A percentile compares a stretch with the other conserved stretches of the same genome.
These are phyloP conservation scores for Dreissena polymorpha DNA, from an alignment of 1,140 invertebrate species.

Conservation along the genomic window DNA sequence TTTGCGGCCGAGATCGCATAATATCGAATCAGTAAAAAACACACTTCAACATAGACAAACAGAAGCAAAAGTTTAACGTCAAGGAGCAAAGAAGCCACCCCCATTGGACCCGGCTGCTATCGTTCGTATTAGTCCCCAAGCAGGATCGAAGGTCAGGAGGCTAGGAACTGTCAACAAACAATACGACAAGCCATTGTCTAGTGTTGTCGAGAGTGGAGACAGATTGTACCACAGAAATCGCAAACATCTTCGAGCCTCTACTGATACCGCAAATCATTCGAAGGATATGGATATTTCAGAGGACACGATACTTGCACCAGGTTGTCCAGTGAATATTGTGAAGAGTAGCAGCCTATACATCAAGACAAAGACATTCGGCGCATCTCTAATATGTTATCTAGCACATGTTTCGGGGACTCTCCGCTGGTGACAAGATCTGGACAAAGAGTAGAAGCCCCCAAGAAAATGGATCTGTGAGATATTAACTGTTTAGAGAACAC, in stretches of 20 bases:
- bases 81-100: conserved; percentile 31
- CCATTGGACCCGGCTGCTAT: not conserved
- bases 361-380: too few species aligned
- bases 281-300: too few species aligned
- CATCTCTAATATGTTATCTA: too few species aligned
- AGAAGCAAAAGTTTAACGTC: conserved; percentile 46
- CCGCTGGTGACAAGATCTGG: too few species aligned
- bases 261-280: too few species aligned
- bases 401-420: too few species aligned
- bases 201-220: conserved; percentile 16
- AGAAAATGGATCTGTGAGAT: too few species aligned
- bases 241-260: not conserved
- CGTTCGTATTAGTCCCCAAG: not conserved
- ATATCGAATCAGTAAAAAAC: conserved; percentile 32
- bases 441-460: too few species aligned
- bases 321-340: too few species aligned
- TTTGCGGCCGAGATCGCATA: conserved; percentile 38
- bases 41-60: conserved; percentile 35
- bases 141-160: conserved; percentile 22
- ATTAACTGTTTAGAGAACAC: too few species aligned
- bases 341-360: too few species aligned
- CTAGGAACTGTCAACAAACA: conserved; percentile 14
- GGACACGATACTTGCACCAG: too few species aligned
- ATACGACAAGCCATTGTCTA: conserved; percentile 45
- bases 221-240: not conserved